Evolutionary conservation across 2,797 vertebrate species (phyloP), one percentile per base, ranked within the genome.

Genomic region (Ficedula albicollis): DNA sequence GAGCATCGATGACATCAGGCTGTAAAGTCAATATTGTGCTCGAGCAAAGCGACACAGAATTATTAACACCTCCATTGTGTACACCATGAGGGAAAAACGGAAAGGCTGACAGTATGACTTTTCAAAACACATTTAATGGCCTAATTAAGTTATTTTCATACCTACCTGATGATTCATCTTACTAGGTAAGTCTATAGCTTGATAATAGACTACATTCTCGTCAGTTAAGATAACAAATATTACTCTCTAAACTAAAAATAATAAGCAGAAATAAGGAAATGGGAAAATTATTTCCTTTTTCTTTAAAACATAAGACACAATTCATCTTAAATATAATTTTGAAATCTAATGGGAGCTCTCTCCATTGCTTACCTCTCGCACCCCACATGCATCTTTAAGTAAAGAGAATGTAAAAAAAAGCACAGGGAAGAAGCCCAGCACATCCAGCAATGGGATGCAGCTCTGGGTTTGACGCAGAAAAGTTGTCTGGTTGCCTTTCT

Each of bases 11-110:
- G 51, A 66, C 60, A 79, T 56, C 69, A 60, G 55, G 38, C 36
- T 82, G 29, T 9, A 54, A 85, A 93, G 87, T 55, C 82, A 94
- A 54, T 29, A 59, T 11, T 7, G 25, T 18, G 27, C 36, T 80
- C 1, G 0, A 76, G 68, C 0, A 0, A 1, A 62, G 52, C 0
- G 1, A 82, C 18, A 77, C 15, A 48, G 25, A n/a, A 85, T 87
- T 82, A 89, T 62, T 82, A 87, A 76, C 30, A 60, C 27, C 22
- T 76, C 27, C 27, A 73, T 30, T 69, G 64, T 69, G 15, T 26
- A 43, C 5, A 38, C 18, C 39, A 54, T 6, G 49, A 54, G 63
- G 22, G 7, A 68, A 79, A 52, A 84, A 41, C 0, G 0, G 44
- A 39, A 77, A 39, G 23, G 38, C 52, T 63, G 36, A 54, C 0